A percentile compares a stretch with the other conserved stretches of the same genome.
Conservation (phyloP, 2,113 vertebrate genomes). For the Dryoscopus gambensis region DNA sequence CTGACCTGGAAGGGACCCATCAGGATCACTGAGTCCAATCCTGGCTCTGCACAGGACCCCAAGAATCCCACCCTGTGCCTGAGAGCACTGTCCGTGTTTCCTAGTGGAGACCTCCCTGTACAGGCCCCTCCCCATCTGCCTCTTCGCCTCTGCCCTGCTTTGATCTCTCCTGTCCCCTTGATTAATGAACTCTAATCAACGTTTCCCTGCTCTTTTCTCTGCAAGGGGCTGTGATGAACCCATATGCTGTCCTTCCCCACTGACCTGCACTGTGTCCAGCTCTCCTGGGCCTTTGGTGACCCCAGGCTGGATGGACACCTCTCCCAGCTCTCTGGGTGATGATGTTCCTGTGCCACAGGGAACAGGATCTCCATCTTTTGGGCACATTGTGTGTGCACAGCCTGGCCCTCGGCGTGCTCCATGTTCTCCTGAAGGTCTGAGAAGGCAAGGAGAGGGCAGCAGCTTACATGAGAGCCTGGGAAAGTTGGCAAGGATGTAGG, state of each 20-base stretch:
- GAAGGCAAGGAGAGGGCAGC: neutral
- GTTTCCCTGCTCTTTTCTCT: neutral
- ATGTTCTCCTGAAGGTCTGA: neutral
- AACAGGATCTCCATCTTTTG: neutral
- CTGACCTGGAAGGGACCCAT: neutral
- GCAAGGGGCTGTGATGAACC: neutral
- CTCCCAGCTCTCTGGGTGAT: neutral
- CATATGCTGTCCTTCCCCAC: fast-evolving
- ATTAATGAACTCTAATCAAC: neutral
- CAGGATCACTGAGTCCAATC: neutral
- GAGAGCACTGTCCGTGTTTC: neutral
- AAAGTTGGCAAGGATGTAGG: neutral
- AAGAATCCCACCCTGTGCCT: neutral
- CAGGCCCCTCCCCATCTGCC: neutral
- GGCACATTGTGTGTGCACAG: neutral
- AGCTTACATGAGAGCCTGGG: neutral
- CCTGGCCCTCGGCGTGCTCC: neutral
- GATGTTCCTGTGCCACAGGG: neutral
- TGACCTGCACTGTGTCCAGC: neutral
- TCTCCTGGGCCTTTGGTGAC: neutral
- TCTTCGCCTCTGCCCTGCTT: neutral
- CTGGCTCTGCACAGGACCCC: neutral
- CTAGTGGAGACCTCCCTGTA: neutral
- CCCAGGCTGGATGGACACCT: neutral
- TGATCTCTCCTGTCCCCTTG: neutral